These are phyloP conservation scores for Genyomyrus donnyi DNA, from an alignment of 2,113 vertebrate species.

Conservation along the genomic window DNA sequence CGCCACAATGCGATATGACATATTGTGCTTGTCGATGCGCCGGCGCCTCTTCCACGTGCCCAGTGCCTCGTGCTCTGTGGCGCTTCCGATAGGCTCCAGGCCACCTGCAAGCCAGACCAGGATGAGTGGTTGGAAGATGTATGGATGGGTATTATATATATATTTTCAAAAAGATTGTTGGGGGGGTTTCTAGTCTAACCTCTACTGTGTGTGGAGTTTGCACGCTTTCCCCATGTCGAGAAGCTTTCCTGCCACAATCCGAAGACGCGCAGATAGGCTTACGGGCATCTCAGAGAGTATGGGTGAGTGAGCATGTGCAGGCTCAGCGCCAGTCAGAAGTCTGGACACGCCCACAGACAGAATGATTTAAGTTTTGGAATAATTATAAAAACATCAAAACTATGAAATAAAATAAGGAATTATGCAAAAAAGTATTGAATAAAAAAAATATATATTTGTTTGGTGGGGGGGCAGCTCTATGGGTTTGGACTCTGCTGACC, in stretches of 20 bases:
- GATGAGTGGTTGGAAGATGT: not conserved
- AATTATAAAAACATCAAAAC: not conserved
- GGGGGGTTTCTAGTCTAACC: not conserved
- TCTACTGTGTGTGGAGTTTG: not conserved
- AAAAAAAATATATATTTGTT: not conserved
- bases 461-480: not conserved
- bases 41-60: not conserved
- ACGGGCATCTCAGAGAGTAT: not conserved
- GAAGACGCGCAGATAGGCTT: not conserved
- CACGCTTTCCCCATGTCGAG: not conserved
- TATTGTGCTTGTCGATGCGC: not conserved
- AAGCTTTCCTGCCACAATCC: not conserved
- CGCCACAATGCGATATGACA: not conserved
- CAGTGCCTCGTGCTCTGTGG: not conserved
- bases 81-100: not conserved
- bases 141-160: not conserved
- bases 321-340: not conserved
- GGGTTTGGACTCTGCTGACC: not conserved
- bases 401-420: not conserved
- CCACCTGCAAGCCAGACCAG: not conserved
- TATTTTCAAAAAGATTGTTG: not conserved
- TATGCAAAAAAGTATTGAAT: not conserved
- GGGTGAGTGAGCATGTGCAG: not conserved
- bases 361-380: not conserved
- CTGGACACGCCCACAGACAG: not conserved